A percentile compares a stretch with the other conserved stretches of the same genome.
phyloP scores from a whole-genome alignment of 2,797 vertebrate species.

The Clarias pachynema region DNA sequence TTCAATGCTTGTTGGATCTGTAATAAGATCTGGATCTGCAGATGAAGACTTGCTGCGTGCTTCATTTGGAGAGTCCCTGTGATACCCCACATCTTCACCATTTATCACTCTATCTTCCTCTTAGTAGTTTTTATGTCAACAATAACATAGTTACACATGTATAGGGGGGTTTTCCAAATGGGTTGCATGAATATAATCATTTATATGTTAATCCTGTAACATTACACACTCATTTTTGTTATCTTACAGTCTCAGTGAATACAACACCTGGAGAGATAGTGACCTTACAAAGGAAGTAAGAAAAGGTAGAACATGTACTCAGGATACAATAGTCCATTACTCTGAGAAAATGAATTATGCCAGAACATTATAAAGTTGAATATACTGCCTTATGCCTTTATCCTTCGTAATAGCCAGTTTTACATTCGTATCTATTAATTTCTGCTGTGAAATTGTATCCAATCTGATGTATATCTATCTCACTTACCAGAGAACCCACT shows the following conservation, averaged over 20 bases:
- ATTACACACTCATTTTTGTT: conserved; percentile 12
- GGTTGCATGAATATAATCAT: conserved; percentile 19
- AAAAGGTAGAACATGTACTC: background rate
- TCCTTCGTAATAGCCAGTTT: background rate
- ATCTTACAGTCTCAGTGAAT: conserved; percentile 24
- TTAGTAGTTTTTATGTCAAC: conserved; percentile 26
- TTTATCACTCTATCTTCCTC: conserved; percentile 22
- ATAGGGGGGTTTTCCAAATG: conserved; percentile 36
- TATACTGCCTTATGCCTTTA: background rate
- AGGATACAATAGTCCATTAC: background rate
- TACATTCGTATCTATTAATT: background rate
- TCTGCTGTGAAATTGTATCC: background rate
- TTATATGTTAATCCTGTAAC: conserved; percentile 38
- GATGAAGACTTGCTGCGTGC: conserved; percentile 56
- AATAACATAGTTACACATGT: conserved; percentile 23
- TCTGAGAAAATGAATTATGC: background rate
- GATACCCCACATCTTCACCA: conserved; percentile 58
- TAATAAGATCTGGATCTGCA: conserved; percentile 2
- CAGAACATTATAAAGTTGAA: background rate
- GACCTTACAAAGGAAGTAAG: background rate
- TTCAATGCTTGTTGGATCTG: background rate
- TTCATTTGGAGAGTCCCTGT: conserved; percentile 58
- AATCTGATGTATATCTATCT: background rate
- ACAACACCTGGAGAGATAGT: background rate
- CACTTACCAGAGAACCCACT: background rate